These are phyloP conservation scores for Orthosia gracilis DNA, from an alignment of 2,888 invertebrate genomes.

Conservation along the genomic window DNA sequence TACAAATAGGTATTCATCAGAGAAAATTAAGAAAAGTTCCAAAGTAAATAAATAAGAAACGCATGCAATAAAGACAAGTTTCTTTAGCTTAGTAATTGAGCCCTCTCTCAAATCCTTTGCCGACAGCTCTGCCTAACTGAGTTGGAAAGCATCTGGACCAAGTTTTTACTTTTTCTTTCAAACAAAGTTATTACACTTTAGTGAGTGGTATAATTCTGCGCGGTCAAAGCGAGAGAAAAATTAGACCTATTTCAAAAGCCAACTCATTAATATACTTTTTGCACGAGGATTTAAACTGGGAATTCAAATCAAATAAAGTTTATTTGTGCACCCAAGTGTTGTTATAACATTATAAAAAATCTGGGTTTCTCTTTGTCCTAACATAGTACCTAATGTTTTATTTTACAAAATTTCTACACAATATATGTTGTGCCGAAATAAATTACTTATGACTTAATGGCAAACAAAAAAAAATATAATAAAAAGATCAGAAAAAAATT, in stretches of 20 bases:
- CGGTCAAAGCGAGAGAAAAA: slow-evolving; percentile 59
- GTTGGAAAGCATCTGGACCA: slow-evolving; percentile 80
- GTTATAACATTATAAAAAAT: neutral
- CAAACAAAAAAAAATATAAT: too few relatives aligned
- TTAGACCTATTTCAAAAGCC: slow-evolving; percentile 41
- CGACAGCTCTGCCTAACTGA: slow-evolving; percentile 80
- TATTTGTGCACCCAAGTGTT: neutral
- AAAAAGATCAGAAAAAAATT: too few relatives aligned
- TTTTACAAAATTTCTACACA: too few relatives aligned
- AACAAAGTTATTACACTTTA: slow-evolving; percentile 81
- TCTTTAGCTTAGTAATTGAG: slow-evolving; percentile 81
- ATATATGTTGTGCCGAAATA: too few relatives aligned
- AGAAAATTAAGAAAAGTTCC: slow-evolving; percentile 64
- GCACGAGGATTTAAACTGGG: neutral
- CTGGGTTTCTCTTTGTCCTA: neutral
- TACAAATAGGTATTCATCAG: slow-evolving; percentile 39
- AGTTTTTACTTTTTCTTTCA: slow-evolving; percentile 76
- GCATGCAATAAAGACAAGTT: slow-evolving; percentile 79
- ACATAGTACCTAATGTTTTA: neutral
- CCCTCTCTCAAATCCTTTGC: slow-evolving; percentile 82
- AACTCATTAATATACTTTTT: slow-evolving; percentile 41
- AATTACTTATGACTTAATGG: too few relatives aligned
- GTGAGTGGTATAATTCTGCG: slow-evolving; percentile 60
- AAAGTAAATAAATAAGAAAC: slow-evolving; percentile 72
- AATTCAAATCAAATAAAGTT: neutral